Evolutionary conservation across 2,113 vertebrate genomes (phyloP), one percentile per base, ranked within the genome.

Genomic region (Heteronetta atricapilla): DNA sequence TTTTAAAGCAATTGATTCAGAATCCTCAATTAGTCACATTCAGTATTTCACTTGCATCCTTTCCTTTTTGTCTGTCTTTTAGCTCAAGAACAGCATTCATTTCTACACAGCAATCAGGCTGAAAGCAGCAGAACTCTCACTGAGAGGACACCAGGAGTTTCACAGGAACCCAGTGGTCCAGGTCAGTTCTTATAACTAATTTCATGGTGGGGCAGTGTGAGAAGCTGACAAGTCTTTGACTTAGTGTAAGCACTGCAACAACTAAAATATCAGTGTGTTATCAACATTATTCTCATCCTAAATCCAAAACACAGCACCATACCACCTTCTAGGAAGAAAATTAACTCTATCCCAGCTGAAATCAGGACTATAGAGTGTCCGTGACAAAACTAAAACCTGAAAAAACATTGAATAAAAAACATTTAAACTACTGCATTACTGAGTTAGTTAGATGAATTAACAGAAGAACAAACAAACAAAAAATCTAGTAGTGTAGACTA

Each of bases 51-150:
- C 58, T 72, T 56, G n/a, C 18, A 38, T 75, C 56, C 42, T 74
- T 73, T 80, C 36, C 21, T 84, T 73, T 75, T 46, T 62, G 34
- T 25, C 2, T 21, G 13, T 48, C 16, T 76, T 93, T 40, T 33
- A 98, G 98, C 87, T 74, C 85, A 93, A 93, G 95, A 97, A 29
- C 78, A 83, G 36, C 93, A 62, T 29, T 91, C 55, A 4, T 2
- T 97, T 89, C 36, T 94, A 25, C 95, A 97, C 64, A 97, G 91
- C 87, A 96, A 20, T 82, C 98, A 98, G 91, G 97, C 97, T 62
- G 97, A 98, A 90, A 98, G 98, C 94, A 97, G 97, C n/a, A 26
- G 52, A 66, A 94, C 92, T 52, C 22, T 82, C 23, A 81, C 28
- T 7, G 76, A 83, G 62, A 70, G 46, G 58, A 38, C 10, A 33